Percentiles rank a stretch among this genome's conserved stretches.
phyloP scores from a whole-genome alignment of 2,888 invertebrate genomes.

The Margaritifera margaritifera region DNA sequence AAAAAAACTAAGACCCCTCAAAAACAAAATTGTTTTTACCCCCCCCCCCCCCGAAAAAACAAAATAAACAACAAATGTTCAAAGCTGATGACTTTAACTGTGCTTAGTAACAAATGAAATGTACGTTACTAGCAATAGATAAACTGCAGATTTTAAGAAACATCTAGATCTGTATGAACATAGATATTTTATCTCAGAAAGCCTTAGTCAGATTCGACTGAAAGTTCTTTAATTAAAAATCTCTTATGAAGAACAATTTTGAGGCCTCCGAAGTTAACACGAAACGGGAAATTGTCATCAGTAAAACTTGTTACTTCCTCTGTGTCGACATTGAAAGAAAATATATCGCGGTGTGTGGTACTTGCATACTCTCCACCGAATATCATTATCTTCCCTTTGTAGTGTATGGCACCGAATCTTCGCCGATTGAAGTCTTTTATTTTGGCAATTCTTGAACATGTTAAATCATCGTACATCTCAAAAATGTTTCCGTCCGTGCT shows the following conservation, averaged over 20 bases:
- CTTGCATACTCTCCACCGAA: slow-evolving; percentile 49
- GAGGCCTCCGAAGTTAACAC: slow-evolving; percentile 52
- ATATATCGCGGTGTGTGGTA: slow-evolving; percentile 40
- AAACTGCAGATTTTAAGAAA: no score
- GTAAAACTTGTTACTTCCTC: slow-evolving; percentile 31
- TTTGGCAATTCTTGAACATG: slow-evolving; percentile 34
- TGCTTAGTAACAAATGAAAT: no score
- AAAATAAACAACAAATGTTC: no score
- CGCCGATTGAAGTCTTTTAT: slow-evolving; percentile 47
- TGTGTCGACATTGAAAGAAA: slow-evolving; percentile 44
- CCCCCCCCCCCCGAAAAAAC: no score
- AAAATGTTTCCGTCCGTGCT: slow-evolving; percentile 53
- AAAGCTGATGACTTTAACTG: no score
- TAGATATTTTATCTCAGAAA: no score
- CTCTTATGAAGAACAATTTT: slow-evolving; percentile 56
- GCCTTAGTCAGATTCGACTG: no score
- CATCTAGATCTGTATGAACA: no score
- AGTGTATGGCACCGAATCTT: slow-evolving; percentile 46
- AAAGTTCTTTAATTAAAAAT: slow-evolving; percentile 26
- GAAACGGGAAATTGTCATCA: slow-evolving; percentile 39
- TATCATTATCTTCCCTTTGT: slow-evolving; percentile 44
- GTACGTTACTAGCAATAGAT: no score
- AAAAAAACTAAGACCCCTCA: no score
- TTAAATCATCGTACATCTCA: slow-evolving; percentile 38
- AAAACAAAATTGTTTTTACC: no score